Conservation (phyloP, 2,113 vertebrate species). For the Aegithalos caudatus region DNA sequence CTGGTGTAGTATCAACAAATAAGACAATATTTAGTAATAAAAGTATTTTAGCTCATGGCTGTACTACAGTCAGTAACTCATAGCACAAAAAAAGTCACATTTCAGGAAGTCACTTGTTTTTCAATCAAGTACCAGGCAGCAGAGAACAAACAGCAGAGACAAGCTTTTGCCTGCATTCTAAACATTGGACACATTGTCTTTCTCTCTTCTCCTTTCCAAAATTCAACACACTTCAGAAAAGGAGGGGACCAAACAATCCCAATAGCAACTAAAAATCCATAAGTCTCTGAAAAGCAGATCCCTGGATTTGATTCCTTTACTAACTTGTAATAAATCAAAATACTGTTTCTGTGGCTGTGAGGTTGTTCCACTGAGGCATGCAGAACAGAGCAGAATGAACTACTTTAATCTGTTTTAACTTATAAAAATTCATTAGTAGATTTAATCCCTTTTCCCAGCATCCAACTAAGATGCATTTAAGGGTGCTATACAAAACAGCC, state of each 20-base stretch:
- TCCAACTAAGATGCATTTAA: background rate
- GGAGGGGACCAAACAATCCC: background rate
- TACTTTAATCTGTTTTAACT: background rate
- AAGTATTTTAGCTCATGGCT: background rate
- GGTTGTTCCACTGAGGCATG: background rate
- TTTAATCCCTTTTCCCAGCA: background rate
- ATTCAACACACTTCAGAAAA: background rate
- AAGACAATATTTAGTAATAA: background rate
- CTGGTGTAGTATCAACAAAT: background rate
- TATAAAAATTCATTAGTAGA: slow-evolving; percentile 8
- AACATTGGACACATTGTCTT: background rate
- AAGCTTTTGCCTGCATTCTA: background rate
- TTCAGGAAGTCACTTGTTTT: background rate
- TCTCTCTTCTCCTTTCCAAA: background rate
- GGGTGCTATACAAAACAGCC: background rate
- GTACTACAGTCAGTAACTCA: background rate
- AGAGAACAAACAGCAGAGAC: background rate
- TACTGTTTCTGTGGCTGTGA: background rate
- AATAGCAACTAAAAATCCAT: background rate
- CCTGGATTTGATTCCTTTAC: background rate
- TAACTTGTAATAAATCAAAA: background rate
- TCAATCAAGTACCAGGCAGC: background rate
- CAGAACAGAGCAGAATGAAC: background rate
- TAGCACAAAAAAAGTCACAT: accelerated
- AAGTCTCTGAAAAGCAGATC: background rate